phyloP scores from a whole-genome alignment of 2,888 invertebrate genomes.

The Calephelis perditalis region DNA sequence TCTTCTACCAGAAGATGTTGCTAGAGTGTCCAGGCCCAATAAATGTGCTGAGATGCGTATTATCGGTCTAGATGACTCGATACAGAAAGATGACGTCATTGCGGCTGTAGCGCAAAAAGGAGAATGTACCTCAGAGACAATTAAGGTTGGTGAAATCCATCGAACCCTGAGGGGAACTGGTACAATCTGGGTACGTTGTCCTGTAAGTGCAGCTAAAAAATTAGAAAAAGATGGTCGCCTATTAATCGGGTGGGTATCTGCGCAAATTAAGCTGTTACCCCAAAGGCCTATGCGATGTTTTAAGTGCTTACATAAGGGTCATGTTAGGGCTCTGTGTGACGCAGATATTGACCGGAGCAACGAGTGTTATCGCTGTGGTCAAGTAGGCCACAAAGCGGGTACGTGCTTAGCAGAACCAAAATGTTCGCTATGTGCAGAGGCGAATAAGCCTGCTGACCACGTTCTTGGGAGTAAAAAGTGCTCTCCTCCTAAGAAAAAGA shows the following conservation, averaged over 20 bases:
- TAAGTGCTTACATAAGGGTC: background rate
- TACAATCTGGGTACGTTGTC: background rate
- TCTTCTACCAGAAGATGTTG: background rate
- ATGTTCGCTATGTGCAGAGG: background rate
- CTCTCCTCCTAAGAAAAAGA: background rate
- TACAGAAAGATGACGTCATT: background rate
- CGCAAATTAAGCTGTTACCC: background rate
- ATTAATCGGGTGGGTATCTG: background rate
- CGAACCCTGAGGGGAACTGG: background rate
- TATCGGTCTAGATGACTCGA: background rate
- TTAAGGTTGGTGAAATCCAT: background rate
- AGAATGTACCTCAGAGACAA: background rate
- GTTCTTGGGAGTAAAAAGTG: background rate
- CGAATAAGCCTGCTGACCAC: background rate
- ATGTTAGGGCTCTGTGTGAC: background rate
- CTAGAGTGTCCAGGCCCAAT: background rate
- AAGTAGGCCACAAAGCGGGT: background rate
- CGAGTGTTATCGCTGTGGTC: background rate
- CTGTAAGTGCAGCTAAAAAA: background rate
- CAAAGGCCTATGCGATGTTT: background rate
- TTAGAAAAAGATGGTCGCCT: background rate
- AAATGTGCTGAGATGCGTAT: constrained; percentile 1
- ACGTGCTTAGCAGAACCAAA: background rate
- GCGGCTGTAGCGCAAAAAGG: background rate
- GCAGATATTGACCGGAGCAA: background rate